Conservation (phyloP, 1,140 invertebrate species). For the Ditylenchus dipsaci region DNA sequence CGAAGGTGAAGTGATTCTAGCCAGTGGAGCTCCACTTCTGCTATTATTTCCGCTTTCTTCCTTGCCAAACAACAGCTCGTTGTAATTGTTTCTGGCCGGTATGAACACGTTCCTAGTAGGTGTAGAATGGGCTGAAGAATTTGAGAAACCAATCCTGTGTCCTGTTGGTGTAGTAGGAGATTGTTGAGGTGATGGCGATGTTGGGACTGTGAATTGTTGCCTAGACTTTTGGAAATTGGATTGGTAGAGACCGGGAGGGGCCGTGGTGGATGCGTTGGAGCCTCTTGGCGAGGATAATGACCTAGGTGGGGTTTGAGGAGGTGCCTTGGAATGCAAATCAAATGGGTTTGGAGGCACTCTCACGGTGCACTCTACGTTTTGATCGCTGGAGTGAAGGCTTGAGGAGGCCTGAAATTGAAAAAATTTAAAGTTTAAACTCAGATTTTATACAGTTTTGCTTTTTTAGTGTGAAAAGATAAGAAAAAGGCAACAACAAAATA, state of each 20-base stretch:
- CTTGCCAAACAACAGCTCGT: not conserved
- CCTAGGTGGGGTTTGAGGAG: not conserved
- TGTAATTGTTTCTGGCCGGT: not conserved
- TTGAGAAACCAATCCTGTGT: not conserved
- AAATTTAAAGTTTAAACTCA: constrained; percentile 4
- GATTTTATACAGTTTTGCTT: too few relatives aligned
- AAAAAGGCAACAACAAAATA: too few relatives aligned
- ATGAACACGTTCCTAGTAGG: not conserved
- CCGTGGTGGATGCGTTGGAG: not conserved
- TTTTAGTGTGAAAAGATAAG: too few relatives aligned
- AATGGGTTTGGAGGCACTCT: constrained; percentile 18
- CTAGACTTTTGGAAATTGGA: not conserved
- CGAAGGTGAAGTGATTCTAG: constrained; percentile 6
- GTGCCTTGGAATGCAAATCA: constrained; percentile 1
- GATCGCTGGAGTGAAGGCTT: constrained; percentile 32
- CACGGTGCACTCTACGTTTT: constrained; percentile 26
- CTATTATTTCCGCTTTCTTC: not conserved
- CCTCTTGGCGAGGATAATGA: constrained; percentile 1
- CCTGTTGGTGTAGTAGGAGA: not conserved
- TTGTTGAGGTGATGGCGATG: not conserved
- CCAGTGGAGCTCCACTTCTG: constrained; percentile 4
- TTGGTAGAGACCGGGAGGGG: not conserved
- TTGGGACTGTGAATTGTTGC: not conserved
- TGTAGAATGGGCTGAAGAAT: not conserved
- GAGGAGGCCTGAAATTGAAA: constrained; percentile 15